phyloP scores from a whole-genome alignment of 2,888 invertebrate genomes.

The Mythimna vitellina region DNA sequence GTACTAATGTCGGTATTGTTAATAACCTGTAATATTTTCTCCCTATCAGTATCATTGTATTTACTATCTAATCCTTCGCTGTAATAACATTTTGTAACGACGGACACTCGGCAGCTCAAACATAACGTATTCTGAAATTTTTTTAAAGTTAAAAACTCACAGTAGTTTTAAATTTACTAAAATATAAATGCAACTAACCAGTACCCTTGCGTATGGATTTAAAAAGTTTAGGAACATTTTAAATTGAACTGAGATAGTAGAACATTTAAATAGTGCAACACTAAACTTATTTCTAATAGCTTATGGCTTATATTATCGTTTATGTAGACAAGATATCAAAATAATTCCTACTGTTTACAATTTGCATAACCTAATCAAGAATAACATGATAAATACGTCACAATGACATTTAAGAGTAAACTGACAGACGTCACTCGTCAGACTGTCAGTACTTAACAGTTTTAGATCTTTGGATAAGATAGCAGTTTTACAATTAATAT shows the following conservation, averaged over 20 bases:
- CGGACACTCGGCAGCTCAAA: slow-evolving; percentile 48
- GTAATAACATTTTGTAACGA: slow-evolving; percentile 62
- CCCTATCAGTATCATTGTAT: slow-evolving; percentile 79
- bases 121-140: slow-evolving; percentile 66
- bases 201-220: slow-evolving; percentile 33
- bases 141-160: background rate
- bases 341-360: slow-evolving; percentile 51
- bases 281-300: background rate
- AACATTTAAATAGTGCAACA: background rate
- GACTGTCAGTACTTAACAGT: no score
- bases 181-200: slow-evolving; percentile 24
- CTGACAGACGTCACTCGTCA: background rate
- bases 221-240: slow-evolving; percentile 38
- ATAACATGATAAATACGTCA: background rate
- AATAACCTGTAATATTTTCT: slow-evolving; percentile 82
- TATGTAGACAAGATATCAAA: background rate
- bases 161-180: background rate
- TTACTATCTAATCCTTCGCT: slow-evolving; percentile 74
- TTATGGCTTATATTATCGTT: background rate
- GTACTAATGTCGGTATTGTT: slow-evolving; percentile 76
- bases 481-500: background rate
- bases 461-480: background rate
- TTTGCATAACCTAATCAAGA: slow-evolving; percentile 21
- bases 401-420: background rate
- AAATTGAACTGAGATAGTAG: background rate